A percentile compares a stretch with the other conserved stretches of the same genome.
Evolutionary conservation across 2,113 vertebrate genomes (phyloP).

Genomic region (Callocephalon fimbriatum): DNA sequence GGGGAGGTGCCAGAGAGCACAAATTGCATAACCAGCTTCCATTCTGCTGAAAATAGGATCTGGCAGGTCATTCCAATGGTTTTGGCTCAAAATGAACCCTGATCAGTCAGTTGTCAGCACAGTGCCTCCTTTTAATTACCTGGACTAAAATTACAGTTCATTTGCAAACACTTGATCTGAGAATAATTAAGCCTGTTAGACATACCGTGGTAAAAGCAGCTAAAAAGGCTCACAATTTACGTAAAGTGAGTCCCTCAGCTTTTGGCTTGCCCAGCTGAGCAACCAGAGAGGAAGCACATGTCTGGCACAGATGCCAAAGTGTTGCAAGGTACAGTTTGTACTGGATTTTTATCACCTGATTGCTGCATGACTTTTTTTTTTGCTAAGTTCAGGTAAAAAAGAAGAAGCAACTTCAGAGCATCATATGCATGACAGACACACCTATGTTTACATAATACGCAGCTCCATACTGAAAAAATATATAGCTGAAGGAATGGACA

Average conservation of each 20-base stretch:
- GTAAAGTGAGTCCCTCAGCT: neutral
- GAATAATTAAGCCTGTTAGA: conserved; percentile 1
- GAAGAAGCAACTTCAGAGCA: neutral
- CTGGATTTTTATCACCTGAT: neutral
- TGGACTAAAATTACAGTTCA: conserved; percentile 23
- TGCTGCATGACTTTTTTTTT: neutral
- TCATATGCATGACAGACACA: neutral
- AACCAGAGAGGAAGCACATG: neutral
- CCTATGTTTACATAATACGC: neutral
- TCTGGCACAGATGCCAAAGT: neutral
- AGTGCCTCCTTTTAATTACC: conserved; percentile 41
- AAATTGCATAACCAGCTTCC: conserved; percentile 31
- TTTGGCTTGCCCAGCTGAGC: neutral
- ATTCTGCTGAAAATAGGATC: conserved; percentile 46
- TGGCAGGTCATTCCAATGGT: conserved; percentile 22
- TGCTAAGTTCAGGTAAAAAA: neutral
- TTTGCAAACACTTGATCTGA: conserved; percentile 19
- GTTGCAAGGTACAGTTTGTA: neutral
- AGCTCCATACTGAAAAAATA: neutral
- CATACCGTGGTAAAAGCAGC: neutral
- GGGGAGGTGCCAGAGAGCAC: conserved; percentile 12
- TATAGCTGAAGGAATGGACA: neutral
- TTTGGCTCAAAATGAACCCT: neutral
- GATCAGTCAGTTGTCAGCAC: neutral
- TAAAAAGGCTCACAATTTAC: neutral